A percentile compares a stretch with the other conserved stretches of the same genome.
phyloP scores from a whole-genome alignment of 1,140 invertebrate species.

The Physella acuta region DNA sequence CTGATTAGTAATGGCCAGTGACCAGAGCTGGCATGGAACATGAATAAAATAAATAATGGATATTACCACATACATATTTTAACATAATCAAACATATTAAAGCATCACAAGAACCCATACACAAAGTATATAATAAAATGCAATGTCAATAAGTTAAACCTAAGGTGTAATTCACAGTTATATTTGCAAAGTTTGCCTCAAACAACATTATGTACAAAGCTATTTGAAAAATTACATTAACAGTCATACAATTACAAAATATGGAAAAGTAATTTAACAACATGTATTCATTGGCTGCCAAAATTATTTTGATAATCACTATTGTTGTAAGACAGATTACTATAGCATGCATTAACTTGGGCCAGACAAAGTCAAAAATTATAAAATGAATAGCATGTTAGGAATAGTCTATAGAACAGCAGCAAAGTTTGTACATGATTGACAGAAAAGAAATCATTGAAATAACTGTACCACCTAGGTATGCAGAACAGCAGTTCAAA shows the following conservation, averaged over 20 bases:
- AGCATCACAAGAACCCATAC: conserved; percentile 7
- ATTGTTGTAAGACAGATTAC: background rate
- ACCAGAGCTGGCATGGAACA: too few species aligned
- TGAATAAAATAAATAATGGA: background rate
- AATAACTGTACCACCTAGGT: too few species aligned
- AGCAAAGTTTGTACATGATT: too few species aligned
- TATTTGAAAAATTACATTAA: background rate
- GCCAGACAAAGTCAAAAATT: too few species aligned
- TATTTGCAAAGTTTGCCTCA: background rate
- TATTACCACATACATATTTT: background rate
- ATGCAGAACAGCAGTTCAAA: too few species aligned
- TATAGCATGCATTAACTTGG: background rate
- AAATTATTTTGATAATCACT: background rate
- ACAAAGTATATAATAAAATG: background rate
- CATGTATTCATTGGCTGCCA: background rate
- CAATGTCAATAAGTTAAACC: background rate
- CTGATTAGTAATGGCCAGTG: too few species aligned
- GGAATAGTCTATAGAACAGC: too few species aligned
- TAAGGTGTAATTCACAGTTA: conserved; percentile 15
- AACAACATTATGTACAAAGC: background rate
- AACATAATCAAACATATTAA: conserved; percentile 1
- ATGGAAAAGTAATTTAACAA: background rate
- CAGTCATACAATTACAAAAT: background rate
- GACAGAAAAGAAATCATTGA: too few species aligned
- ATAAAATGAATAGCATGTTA: too few species aligned